Base-by-base conservation (phyloP, 2,888 invertebrate genomes). In the Plusia festucae region DNA sequence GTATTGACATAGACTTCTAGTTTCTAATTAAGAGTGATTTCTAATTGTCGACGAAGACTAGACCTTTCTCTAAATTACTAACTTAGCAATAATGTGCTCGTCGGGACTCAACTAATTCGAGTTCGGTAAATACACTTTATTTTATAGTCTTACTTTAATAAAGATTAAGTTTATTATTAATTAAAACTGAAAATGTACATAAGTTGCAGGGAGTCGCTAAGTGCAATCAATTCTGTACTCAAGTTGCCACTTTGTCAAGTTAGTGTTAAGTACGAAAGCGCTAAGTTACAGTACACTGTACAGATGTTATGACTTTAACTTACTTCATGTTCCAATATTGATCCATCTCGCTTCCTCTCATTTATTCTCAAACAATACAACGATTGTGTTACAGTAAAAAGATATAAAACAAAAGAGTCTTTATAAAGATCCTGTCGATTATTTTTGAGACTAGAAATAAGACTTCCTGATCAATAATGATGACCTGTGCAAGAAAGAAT, bases 191-290 rank as follows among this genome's bases (percentile, higher is more conserved):
- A 49, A 20, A 49, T 49, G 46, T 9, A 20, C 18, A 18, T 18
- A 49, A 49, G 11, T 18, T 20, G 20, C 46, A 11, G 11, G 18
- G 46, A 49, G 46, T 9, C 20, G 46, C 46, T 49, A 49, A 49
- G 46, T 49, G 46, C 46, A 49, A 49, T 49, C 46, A 49, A 49
- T 49, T 49, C 46, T 20, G 18, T 20, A 11, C 40, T 40, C 18
- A 49, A 49, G 46, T 20, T 49, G 46, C 20, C 18, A 49, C 46
- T 49, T 49, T 11, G 46, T 20, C 46, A 20, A 49, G 46, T 49
- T 49, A 20, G 11, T 20, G 46, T 49, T 49, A 49, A 49, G 46
- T 49, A 49, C 18, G 20, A 18, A 9, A 18, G 16, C 15, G 20
- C 40, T 40, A 3, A 40, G 40, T n/a, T n/a, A n/a, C 13, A 2